Conservation (phyloP, 2,888 invertebrate species). For the Acleris emargana region DNA sequence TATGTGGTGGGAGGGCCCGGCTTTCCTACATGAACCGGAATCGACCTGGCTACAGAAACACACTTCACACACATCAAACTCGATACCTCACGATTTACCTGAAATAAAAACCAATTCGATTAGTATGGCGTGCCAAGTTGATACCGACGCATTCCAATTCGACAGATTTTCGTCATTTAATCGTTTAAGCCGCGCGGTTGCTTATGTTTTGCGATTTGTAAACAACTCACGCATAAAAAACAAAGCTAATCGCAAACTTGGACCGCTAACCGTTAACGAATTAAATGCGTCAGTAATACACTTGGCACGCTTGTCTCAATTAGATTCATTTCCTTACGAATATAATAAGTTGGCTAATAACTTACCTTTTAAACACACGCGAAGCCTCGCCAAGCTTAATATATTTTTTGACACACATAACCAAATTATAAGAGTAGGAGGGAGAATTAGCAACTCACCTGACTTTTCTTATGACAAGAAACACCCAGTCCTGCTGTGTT, state of each 20-base stretch:
- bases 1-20: constrained; percentile 43
- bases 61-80: too few species aligned
- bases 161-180: too few species aligned
- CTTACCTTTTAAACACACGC: constrained; percentile 1
- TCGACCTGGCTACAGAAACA: constrained; percentile 7
- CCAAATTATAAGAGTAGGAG: constrained; percentile 19
- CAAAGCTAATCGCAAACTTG: constrained; percentile 1
- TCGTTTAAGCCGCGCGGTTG: too few species aligned
- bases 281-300: constrained; percentile 7
- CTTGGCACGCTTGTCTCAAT: constrained; percentile 13
- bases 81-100: constrained; percentile 12
- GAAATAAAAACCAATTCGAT: constrained; percentile 23
- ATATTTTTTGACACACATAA: constrained; percentile 24
- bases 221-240: too few species aligned
- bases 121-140: too few species aligned
- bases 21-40: constrained; percentile 31
- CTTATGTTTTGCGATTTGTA: too few species aligned
- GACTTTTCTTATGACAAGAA: too few species aligned
- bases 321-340: constrained; percentile 4
- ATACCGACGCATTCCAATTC: too few species aligned
- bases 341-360: constrained; percentile 6
- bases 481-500: too few species aligned
- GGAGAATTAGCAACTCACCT: constrained; percentile 1
- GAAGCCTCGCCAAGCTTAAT: constrained; percentile 14
- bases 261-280: constrained; percentile 27